Percentiles rank a stretch among this genome's conserved stretches.
These are phyloP conservation scores for Dusona sp. DNA, from an alignment of 2,888 invertebrate species.

Conservation along the genomic window DNA sequence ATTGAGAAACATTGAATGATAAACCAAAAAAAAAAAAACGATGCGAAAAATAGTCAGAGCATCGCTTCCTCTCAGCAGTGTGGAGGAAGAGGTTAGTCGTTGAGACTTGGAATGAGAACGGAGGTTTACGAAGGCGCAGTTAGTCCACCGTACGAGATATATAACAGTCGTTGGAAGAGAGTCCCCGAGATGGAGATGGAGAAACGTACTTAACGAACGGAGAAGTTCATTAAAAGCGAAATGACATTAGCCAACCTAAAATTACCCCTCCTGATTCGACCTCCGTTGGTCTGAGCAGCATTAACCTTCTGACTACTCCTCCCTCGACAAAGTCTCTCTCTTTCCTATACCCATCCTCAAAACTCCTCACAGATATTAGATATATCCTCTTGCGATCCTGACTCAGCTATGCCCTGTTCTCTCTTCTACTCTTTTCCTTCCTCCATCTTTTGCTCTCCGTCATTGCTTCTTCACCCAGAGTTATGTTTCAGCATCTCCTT, in stretches of 20 bases:
- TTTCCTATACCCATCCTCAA: slow-evolving; percentile 57
- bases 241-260: slow-evolving; percentile 84
- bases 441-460: slow-evolving; percentile 16
- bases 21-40: slow-evolving; percentile 21
- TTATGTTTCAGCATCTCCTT: slow-evolving; percentile 65
- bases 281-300: slow-evolving; percentile 67
- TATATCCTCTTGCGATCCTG: slow-evolving; percentile 70
- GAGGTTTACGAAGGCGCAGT: slow-evolving; percentile 52
- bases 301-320: slow-evolving; percentile 68
- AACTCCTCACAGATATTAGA: slow-evolving; percentile 61
- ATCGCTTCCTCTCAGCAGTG: slow-evolving; percentile 58
- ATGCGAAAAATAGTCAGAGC: slow-evolving; percentile 52
- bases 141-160: slow-evolving; percentile 54
- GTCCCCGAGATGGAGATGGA: slow-evolving; percentile 78
- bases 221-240: slow-evolving; percentile 84
- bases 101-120: slow-evolving; percentile 55
- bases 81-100: slow-evolving; percentile 26
- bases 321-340: not conserved
- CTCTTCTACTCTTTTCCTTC: slow-evolving; percentile 59
- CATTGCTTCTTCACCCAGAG: slow-evolving; percentile 63
- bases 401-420: slow-evolving; percentile 46
- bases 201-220: slow-evolving; percentile 84
- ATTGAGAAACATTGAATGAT: slow-evolving; percentile 51
- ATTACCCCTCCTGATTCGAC: slow-evolving; percentile 81
- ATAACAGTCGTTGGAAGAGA: slow-evolving; percentile 49